These are phyloP conservation scores for Anoplius nigerrimus DNA, from an alignment of 2,888 invertebrate species.

Conservation along the genomic window DNA sequence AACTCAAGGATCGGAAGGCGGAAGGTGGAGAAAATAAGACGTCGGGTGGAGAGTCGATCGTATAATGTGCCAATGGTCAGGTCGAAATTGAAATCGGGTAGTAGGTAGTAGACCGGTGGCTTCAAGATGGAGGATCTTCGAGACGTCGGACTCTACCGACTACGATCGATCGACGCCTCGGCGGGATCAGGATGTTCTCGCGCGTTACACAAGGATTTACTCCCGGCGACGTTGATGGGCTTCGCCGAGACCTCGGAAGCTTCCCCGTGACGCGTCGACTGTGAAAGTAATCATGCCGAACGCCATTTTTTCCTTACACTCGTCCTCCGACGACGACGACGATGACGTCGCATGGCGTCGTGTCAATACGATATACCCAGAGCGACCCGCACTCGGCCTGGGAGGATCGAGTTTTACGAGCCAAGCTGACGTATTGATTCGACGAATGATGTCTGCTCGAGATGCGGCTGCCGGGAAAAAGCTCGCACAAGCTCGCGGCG, in stretches of 20 bases:
- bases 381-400: neutral
- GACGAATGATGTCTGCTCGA: too few species aligned
- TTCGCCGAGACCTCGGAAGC: slow-evolving; percentile 34
- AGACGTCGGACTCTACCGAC: too few species aligned
- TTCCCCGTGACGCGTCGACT: slow-evolving; percentile 23
- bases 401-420: neutral
- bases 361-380: neutral
- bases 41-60: neutral
- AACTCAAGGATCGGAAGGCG: too few species aligned
- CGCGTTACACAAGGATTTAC: slow-evolving; percentile 56
- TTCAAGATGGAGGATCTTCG: neutral
- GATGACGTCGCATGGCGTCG: neutral
- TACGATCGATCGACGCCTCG: slow-evolving; percentile 44
- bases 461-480: too few species aligned
- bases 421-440: too few species aligned
- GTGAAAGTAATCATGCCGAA: slow-evolving; percentile 21
- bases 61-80: too few species aligned
- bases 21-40: neutral
- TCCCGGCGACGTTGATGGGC: slow-evolving; percentile 50
- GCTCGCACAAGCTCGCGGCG: too few species aligned
- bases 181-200: slow-evolving; percentile 50
- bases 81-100: too few species aligned
- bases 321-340: neutral
- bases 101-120: slow-evolving; percentile 8
- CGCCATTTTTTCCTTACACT: slow-evolving; percentile 19